Conservation (phyloP, 2,888 invertebrate genomes). For the Isoperla grammatica region DNA sequence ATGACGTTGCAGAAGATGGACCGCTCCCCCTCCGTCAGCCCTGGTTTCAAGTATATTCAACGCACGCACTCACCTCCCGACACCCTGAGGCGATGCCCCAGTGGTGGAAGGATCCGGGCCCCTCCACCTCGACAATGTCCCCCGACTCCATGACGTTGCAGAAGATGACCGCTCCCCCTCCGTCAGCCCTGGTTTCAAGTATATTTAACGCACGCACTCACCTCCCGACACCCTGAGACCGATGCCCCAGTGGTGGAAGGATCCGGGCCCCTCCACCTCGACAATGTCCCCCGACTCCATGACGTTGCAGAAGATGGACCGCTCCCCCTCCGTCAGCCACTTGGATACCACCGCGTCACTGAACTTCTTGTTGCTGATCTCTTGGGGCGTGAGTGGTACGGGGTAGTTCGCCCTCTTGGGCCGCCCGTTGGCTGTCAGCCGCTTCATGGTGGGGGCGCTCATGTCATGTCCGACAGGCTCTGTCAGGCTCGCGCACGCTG, state of each 20-base stretch:
- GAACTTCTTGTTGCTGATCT: constrained; percentile 29
- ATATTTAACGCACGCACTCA: no score
- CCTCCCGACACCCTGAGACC: constrained; percentile 49
- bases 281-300: constrained; percentile 67
- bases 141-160: constrained; percentile 67
- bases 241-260: constrained; percentile 57
- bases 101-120: constrained; percentile 51
- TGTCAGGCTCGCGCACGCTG: no score
- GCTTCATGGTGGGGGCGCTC: no score
- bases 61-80: neutral
- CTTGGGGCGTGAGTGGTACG: neutral
- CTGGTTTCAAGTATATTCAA: no score
- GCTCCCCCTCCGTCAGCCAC: constrained; percentile 67
- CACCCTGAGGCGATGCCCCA: constrained; percentile 60
- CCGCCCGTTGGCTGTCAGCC: neutral
- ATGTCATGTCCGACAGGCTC: no score
- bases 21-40: no score
- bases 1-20: no score
- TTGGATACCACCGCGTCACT: constrained; percentile 52
- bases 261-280: constrained; percentile 54
- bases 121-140: constrained; percentile 61
- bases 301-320: constrained; percentile 64
- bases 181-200: no score
- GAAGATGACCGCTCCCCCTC: constrained; percentile 64
- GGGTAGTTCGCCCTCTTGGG: neutral